These are phyloP conservation scores for Benitochromis conjunctus DNA, from an alignment of 2,113 vertebrate species.

Conservation along the genomic window DNA sequence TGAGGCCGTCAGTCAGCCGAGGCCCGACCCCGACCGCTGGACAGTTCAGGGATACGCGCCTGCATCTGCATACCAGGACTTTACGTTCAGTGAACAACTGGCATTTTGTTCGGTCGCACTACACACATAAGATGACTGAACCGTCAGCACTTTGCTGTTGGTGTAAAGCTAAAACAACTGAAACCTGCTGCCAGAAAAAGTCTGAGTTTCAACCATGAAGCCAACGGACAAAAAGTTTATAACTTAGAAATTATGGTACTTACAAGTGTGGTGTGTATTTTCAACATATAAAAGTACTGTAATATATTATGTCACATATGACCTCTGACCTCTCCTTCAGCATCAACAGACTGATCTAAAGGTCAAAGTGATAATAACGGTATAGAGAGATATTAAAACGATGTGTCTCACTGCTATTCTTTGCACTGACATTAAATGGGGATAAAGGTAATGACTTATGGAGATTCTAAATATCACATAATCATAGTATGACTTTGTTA, in stretches of 20 bases:
- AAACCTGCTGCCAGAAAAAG: not conserved
- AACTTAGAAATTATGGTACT: not conserved
- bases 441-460: not conserved
- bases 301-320: not conserved
- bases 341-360: not conserved
- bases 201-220: rapidly evolving
- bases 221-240: rapidly evolving
- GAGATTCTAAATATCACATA: not conserved
- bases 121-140: not conserved
- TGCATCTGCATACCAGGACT: not conserved
- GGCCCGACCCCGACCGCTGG: not conserved
- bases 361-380: not conserved
- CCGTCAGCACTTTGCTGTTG: not conserved
- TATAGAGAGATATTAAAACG: not conserved
- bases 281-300: not conserved
- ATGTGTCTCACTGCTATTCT: not conserved
- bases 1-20: not conserved
- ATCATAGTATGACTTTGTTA: not conserved
- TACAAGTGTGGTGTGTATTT: not conserved
- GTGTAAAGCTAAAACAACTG: not conserved
- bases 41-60: not conserved
- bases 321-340: not conserved
- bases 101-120: not conserved
- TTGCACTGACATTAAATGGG: not conserved
- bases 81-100: not conserved